Evolutionary conservation across 1,140 invertebrate genomes (phyloP).

Genomic region (Dendroctonus valens): DNA sequence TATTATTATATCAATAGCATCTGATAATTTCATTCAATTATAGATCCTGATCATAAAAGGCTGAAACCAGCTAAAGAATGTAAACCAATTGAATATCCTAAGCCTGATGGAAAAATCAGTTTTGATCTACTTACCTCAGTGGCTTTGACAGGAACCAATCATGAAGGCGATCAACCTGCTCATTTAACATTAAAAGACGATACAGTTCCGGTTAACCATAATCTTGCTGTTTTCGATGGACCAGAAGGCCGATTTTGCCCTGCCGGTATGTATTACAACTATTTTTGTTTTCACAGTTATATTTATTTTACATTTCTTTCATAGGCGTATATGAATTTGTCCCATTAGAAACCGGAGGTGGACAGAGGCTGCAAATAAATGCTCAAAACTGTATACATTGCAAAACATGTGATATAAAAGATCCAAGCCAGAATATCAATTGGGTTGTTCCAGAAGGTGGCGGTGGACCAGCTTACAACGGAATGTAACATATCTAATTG

Average conservation of each 20-base stretch:
- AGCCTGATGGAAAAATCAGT: constrained; percentile 91
- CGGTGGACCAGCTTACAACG: constrained; percentile 97
- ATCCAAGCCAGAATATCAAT: constrained; percentile 98
- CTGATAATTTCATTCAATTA: constrained; percentile 24
- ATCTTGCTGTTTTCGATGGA: constrained; percentile 86
- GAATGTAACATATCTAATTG: constrained; percentile 72
- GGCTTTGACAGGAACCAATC: constrained; percentile 95
- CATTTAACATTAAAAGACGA: constrained; percentile 95
- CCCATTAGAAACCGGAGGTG: constrained; percentile 81
- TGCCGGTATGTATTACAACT: constrained; percentile 67
- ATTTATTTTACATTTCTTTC: constrained; percentile 36
- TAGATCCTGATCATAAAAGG: constrained; percentile 72
- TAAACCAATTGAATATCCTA: constrained; percentile 92
- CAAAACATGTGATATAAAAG: constrained; percentile 99
- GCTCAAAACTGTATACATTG: constrained; percentile 99
- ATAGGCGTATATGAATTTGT: constrained; percentile 93
- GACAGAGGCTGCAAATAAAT: constrained; percentile 92
- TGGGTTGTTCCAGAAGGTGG: constrained; percentile 99
- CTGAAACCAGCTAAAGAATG: constrained; percentile 82
- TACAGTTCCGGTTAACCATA: constrained; percentile 81
- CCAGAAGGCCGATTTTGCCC: constrained; percentile 97
- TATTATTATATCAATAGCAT: constrained; percentile 9
- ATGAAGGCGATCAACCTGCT: constrained; percentile 95
- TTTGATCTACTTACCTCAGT: constrained; percentile 97
- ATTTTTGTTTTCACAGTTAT: background rate